Conservation (phyloP, 2,797 vertebrate genomes). For the Balearica regulorum region DNA sequence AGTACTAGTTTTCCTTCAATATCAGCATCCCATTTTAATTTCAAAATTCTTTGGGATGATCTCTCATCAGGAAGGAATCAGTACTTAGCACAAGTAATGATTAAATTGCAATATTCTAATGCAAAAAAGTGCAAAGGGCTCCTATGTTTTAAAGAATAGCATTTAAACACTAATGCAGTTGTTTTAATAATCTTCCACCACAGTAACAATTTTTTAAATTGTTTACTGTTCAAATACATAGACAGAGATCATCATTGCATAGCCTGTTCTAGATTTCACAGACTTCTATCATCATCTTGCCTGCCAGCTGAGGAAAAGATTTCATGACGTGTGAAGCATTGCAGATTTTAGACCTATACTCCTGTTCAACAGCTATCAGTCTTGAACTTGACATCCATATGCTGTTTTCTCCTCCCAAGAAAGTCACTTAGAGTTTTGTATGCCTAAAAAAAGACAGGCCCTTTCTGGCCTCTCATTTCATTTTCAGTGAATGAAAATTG, state of each 20-base stretch:
- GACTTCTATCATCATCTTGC: constrained; percentile 9
- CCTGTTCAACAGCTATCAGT: constrained; percentile 54
- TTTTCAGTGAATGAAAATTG: constrained; percentile 29
- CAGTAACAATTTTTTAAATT: neutral
- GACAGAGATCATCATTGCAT: neutral
- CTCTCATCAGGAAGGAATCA: neutral
- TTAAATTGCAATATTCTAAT: neutral
- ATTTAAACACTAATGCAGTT: neutral
- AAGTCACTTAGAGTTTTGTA: constrained; percentile 16
- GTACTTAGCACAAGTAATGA: neutral
- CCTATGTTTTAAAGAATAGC: neutral
- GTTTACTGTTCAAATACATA: neutral
- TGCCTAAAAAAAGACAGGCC: neutral
- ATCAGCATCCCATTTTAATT: neutral
- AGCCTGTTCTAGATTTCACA: constrained; percentile 34
- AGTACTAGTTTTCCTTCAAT: neutral
- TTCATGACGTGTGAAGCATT: constrained; percentile 41
- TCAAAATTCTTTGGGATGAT: neutral
- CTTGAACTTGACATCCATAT: constrained; percentile 56
- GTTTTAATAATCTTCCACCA: neutral
- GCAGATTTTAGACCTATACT: constrained; percentile 55
- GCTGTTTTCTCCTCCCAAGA: constrained; percentile 50
- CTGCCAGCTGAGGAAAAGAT: constrained; percentile 32
- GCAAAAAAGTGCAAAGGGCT: neutral
- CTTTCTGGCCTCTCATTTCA: neutral